These are phyloP conservation scores for Philopedon plagiatum DNA, from an alignment of 2,888 invertebrate genomes.

Conservation along the genomic window DNA sequence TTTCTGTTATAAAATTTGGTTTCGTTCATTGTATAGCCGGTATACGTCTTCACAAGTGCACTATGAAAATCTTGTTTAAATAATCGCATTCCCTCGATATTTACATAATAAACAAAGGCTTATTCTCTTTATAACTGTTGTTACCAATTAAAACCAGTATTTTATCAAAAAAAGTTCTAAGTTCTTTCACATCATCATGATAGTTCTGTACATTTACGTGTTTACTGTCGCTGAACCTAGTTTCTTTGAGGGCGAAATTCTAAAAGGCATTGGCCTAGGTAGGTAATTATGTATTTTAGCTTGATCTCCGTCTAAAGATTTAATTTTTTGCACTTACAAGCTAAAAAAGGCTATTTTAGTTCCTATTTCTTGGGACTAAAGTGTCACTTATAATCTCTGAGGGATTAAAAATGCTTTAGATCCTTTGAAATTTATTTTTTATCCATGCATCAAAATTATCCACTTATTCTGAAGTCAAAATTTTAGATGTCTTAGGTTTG, in stretches of 20 bases:
- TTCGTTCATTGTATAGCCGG: conserved; percentile 34
- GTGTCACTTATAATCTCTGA: too few relatives aligned
- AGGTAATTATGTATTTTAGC: not conserved
- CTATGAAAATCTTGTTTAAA: not conserved
- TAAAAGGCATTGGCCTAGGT: not conserved
- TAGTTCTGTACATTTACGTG: conserved; percentile 1
- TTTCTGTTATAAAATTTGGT: conserved; percentile 47
- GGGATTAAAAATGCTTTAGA: too few relatives aligned
- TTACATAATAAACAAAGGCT: not conserved
- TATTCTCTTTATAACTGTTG: not conserved
- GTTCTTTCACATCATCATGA: conserved; percentile 13
- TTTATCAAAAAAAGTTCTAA: not conserved
- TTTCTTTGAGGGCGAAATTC: conserved; percentile 27
- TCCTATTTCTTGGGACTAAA: too few relatives aligned
- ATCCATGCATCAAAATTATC: too few relatives aligned
- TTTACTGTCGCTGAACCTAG: conserved; percentile 17
- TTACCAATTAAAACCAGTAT: conserved; percentile 2
- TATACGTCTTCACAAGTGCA: not conserved
- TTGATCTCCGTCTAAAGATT: too few relatives aligned
- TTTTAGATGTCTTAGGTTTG: too few relatives aligned
- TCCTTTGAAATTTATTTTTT: too few relatives aligned
- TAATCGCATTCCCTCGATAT: not conserved
- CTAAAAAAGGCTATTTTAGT: too few relatives aligned
- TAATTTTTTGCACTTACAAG: too few relatives aligned
- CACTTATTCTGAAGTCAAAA: too few relatives aligned